Conservation (phyloP, 2,888 invertebrate genomes). For the Limenitis camilla region DNA sequence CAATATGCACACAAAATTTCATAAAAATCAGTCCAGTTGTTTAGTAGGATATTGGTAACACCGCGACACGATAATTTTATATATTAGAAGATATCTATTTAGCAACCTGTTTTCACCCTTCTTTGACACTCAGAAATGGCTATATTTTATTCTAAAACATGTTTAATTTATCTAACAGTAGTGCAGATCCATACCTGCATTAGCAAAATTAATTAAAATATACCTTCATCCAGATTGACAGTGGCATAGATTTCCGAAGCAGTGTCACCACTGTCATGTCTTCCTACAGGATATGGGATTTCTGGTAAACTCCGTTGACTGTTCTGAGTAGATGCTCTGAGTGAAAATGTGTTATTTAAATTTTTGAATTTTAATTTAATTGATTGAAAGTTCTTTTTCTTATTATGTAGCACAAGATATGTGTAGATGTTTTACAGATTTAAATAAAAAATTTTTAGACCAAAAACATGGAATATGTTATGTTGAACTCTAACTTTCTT, state of each 20-base stretch:
- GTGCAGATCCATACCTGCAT: too few species aligned
- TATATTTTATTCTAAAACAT: too few species aligned
- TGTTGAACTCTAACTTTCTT: neutral
- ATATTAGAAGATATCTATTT: too few species aligned
- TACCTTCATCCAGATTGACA: slow-evolving; percentile 76
- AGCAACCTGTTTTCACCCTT: too few species aligned
- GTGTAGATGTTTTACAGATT: neutral
- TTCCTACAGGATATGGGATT: slow-evolving; percentile 81
- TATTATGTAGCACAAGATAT: too few species aligned
- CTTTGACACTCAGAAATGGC: too few species aligned
- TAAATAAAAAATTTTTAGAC: neutral
- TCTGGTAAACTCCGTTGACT: slow-evolving; percentile 88
- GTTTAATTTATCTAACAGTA: too few species aligned
- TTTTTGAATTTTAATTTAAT: neutral
- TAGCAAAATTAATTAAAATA: too few species aligned
- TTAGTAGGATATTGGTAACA: too few species aligned
- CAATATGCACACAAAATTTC: too few species aligned
- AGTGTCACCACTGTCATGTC: slow-evolving; percentile 80
- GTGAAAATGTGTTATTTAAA: neutral
- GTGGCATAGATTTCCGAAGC: slow-evolving; percentile 91
- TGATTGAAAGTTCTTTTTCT: neutral
- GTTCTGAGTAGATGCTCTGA: slow-evolving; percentile 68
- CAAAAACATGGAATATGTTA: neutral
- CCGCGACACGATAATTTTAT: too few species aligned
- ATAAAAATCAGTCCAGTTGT: too few species aligned